Conservation (phyloP, 2,888 invertebrate species). For the Alsophila aescularia region DNA sequence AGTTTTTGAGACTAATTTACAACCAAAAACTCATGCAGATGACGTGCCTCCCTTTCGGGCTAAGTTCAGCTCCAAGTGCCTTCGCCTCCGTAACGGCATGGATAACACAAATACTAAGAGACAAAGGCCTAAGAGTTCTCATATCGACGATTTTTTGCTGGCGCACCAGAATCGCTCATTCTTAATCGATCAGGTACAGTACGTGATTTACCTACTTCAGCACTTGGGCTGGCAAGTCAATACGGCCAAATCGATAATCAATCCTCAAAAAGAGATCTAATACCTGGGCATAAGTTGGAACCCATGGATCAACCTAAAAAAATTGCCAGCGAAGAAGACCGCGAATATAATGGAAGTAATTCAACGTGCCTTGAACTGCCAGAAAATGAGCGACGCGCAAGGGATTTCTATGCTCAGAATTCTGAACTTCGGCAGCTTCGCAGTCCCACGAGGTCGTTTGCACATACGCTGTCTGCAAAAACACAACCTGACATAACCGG, state of each 20-base stretch:
- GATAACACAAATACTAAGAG: slow-evolving; percentile 34
- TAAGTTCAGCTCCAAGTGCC: slow-evolving; percentile 40
- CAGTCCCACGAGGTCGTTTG: slow-evolving; percentile 5
- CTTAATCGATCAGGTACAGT: not conserved
- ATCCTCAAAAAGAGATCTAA: slow-evolving; percentile 21
- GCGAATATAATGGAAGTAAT: not conserved
- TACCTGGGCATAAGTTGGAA: slow-evolving; percentile 35
- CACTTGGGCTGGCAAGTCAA: slow-evolving; percentile 28
- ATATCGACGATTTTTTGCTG: slow-evolving; percentile 23
- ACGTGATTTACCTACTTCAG: not conserved
- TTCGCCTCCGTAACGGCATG: slow-evolving; percentile 39
- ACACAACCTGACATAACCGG: not conserved
- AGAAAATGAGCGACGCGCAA: not conserved
- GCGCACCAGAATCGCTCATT: not conserved
- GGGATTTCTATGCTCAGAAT: slow-evolving; percentile 6
- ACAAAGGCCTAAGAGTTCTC: slow-evolving; percentile 31
- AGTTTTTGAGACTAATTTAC: slow-evolving; percentile 37
- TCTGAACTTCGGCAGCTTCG: slow-evolving; percentile 18
- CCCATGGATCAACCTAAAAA: slow-evolving; percentile 16
- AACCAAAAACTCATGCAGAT: slow-evolving; percentile 33
- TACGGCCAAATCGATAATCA: slow-evolving; percentile 20
- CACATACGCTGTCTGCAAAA: slow-evolving; percentile 1
- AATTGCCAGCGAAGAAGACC: not conserved
- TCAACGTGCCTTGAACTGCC: not conserved
- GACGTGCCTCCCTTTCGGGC: slow-evolving; percentile 46